Evolutionary conservation across 2,888 invertebrate species (phyloP).

Genomic region (Netelia fuscicornis): DNA sequence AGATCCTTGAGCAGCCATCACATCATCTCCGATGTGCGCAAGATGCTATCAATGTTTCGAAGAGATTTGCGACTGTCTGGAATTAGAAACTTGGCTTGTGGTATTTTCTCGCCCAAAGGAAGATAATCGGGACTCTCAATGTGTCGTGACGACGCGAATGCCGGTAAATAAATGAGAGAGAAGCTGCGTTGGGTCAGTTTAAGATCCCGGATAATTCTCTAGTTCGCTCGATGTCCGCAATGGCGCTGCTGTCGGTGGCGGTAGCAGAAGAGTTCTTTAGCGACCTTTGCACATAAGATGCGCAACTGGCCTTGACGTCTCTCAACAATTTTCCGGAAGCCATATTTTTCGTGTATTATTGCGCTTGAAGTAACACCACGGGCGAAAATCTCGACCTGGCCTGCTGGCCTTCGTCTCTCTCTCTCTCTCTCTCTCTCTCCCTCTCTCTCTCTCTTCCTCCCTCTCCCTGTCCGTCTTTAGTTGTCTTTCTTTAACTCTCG

Average conservation of each 20-base stretch:
- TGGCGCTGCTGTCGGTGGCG: slow-evolving; percentile 41
- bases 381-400: slow-evolving; percentile 51
- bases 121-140: slow-evolving; percentile 58
- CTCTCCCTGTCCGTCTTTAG: slow-evolving; percentile 16
- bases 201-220: slow-evolving; percentile 54
- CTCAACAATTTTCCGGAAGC: slow-evolving; percentile 67
- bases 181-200: slow-evolving; percentile 39
- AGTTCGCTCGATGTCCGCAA: slow-evolving; percentile 39
- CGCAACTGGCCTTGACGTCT: slow-evolving; percentile 63
- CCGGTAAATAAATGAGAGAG: slow-evolving; percentile 51
- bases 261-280: slow-evolving; percentile 19
- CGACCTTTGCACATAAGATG: slow-evolving; percentile 58
- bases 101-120: slow-evolving; percentile 34
- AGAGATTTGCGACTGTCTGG: slow-evolving; percentile 59
- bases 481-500: slow-evolving; percentile 41
- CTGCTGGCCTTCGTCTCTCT: slow-evolving; percentile 65
- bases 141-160: slow-evolving; percentile 43
- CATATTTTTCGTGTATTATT: slow-evolving; percentile 68
- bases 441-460: slow-evolving; percentile 30
- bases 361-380: slow-evolving; percentile 38
- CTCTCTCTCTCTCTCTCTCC: slow-evolving; percentile 11
- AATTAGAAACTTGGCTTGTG: slow-evolving; percentile 63
- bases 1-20: slow-evolving; percentile 55
- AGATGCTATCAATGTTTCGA: slow-evolving; percentile 54
- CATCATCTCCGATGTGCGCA: slow-evolving; percentile 25